These are phyloP conservation scores for Nemoura dubitans DNA, from an alignment of 2,888 invertebrate genomes.

Conservation along the genomic window DNA sequence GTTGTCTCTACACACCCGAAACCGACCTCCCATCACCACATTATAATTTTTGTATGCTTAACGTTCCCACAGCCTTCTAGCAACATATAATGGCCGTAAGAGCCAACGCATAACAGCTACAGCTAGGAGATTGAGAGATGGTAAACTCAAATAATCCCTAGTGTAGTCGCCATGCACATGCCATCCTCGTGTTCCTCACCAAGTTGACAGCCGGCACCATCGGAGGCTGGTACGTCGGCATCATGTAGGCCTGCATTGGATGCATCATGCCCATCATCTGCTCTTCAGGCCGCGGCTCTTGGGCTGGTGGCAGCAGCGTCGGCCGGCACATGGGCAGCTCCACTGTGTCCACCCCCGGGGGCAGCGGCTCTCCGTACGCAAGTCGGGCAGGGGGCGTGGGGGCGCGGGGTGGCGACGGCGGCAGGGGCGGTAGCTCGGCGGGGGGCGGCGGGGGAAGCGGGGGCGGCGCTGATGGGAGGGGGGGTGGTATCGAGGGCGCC, in stretches of 20 bases:
- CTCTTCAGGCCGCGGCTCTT: not conserved
- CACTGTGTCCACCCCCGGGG: constrained; percentile 65
- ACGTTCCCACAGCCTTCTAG: no score
- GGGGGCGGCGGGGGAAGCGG: constrained; percentile 53
- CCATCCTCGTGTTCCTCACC: no score
- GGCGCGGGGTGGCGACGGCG: constrained; percentile 53
- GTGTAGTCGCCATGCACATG: no score
- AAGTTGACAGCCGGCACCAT: constrained; percentile 33
- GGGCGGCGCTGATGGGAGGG: constrained; percentile 53
- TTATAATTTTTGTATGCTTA: no score
- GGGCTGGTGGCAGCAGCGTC: not conserved
- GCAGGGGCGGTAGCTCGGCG: constrained; percentile 54
- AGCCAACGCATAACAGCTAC: no score
- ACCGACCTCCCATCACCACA: no score
- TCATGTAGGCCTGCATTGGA: constrained; percentile 35
- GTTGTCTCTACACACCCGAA: no score
- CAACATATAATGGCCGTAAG: no score
- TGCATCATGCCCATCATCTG: constrained; percentile 17
- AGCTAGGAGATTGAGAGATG: no score
- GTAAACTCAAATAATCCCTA: no score
- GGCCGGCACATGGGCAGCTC: constrained; percentile 59
- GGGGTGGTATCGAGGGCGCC: constrained; percentile 47
- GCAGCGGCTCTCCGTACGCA: constrained; percentile 60
- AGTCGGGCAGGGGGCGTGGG: constrained; percentile 48
- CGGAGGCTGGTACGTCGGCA: constrained; percentile 28